Evolutionary conservation across 2,888 invertebrate species (phyloP), one percentile per base, ranked within the genome.

Genomic region (Subacronicta megacephala): DNA sequence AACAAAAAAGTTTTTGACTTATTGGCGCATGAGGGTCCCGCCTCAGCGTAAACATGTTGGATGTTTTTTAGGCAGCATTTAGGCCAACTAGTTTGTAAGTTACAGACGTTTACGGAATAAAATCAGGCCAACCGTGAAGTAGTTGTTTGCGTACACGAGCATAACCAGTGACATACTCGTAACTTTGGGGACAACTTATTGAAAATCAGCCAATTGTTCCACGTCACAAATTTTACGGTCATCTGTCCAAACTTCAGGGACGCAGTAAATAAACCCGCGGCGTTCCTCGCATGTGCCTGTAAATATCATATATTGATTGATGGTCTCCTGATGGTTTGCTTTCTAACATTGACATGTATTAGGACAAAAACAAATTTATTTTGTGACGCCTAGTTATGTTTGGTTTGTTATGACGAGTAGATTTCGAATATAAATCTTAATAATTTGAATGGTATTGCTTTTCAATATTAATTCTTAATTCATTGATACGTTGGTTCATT

Each of bases 1-100:
- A 89, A 87, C 89, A 88, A 86, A 87, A 87, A 92, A 92, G 84
- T 77, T 78, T 81, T 76, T 81, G 81, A 81, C 78, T 81, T 81
- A 81, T 81, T 73, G 80, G 73, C 76, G 67, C 63, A 70, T 70
- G 77, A 78, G 71, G 64, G 62, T 54, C 64, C 64, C 67, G 72
- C 65, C 62, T 68, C 66, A 78, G 70, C 85, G 90, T 89, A 90
- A 90, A 92, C 90, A 90, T 85, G 88, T 81, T 83, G 77, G 82
- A 84, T 87, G 86, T 87, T 89, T 90, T 90, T 90, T 88, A 85
- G 84, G 76, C 62, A 76, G 72, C 78, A 81, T 83, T 83, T 83
- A 82, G 80, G 83, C 80, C 82, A 82, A 86, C 81, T 84, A 82
- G 81, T 83, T 84, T 78, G 80, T 80, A 83, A 84, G 81, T 85